Base-by-base conservation (phyloP, 2,113 vertebrate genomes). In the Cinclus cinclus region DNA sequence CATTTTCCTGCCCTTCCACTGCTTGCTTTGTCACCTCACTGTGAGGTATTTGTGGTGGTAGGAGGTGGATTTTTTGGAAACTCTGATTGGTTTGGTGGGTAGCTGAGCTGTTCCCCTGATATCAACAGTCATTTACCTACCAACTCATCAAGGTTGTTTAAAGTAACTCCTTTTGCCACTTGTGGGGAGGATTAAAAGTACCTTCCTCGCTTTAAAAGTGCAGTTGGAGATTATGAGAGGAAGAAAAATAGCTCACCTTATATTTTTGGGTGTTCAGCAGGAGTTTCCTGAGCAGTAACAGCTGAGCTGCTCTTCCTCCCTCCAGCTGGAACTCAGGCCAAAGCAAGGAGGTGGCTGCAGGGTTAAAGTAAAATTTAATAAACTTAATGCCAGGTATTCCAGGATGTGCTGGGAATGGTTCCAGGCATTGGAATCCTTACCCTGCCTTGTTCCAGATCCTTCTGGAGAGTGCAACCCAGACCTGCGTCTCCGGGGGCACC, bases 391-490 rank as follows among this genome's bases (percentile, higher is more conserved):
- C 39, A 47, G 33, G 0, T 68, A 4, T 47, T 52, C 3, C 37
- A 11, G 35, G 37, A 9, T 47, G 52, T 63, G 21, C 77, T 91
- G 81, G 53, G 6, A 63, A 6, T 8, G 7, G 13, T 11, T 4
- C 6, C 30, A 52, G 49, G 46, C 33, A 1, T 20, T 79, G 71
- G 12, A 92, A 47, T 42, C 87, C 13, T 79, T 56, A 2, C 0
- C 0, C 9, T 58, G 22, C 73, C 76, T 87, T 39, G 35, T 97
- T 96, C 5, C 92, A 99, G 99, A 99, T 87, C 99, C 99, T 44
- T 99, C 99, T 96, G 99, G 99, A 28, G 99, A 99, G 93, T 99
- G 99, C 92, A 99, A 99, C 93, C 99, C 99, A 13, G 99, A 99
- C 52, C 97, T 99, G 63, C 98, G 99, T 41, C 98, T 99, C 24